Evolutionary conservation across 2,888 invertebrate genomes (phyloP).

Genomic region (Sphaerophoria taeniata): DNA sequence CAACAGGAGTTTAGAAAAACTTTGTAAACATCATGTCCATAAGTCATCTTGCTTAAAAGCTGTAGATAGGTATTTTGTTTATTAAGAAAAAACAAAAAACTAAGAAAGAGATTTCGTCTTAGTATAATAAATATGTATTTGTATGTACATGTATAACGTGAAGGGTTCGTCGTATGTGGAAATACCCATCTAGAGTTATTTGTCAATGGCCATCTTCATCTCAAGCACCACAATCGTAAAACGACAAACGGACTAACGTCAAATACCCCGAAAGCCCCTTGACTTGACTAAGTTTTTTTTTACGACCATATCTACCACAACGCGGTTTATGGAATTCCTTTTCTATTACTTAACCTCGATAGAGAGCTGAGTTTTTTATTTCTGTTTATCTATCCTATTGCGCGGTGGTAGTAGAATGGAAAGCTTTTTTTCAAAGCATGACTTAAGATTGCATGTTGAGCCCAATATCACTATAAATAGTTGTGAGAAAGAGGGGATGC

Average conservation of each 20-base stretch:
- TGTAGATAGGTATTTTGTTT: slow-evolving; percentile 44
- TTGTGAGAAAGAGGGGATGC: slow-evolving; percentile 30
- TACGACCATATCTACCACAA: slow-evolving; percentile 28
- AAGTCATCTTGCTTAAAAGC: slow-evolving; percentile 47
- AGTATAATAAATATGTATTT: too few relatives aligned
- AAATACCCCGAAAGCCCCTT: slow-evolving; percentile 27
- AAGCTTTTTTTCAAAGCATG: slow-evolving; percentile 59
- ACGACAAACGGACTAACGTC: neutral
- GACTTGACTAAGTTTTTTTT: slow-evolving; percentile 14
- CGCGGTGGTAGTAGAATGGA: slow-evolving; percentile 51
- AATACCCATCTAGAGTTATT: slow-evolving; percentile 50
- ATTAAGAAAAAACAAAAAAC: slow-evolving; percentile 33
- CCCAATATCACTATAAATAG: neutral
- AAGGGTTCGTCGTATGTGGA: slow-evolving; percentile 52
- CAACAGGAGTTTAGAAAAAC: slow-evolving; percentile 62
- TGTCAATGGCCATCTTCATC: slow-evolving; percentile 57
- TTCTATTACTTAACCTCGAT: slow-evolving; percentile 74
- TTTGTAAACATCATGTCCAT: slow-evolving; percentile 67
- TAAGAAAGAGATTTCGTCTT: neutral
- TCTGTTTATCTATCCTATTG: slow-evolving; percentile 55
- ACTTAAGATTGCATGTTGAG: slow-evolving; percentile 57
- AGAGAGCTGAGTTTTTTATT: slow-evolving; percentile 50
- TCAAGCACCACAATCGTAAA: slow-evolving; percentile 8
- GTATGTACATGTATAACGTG: slow-evolving; percentile 9
- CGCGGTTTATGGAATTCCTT: slow-evolving; percentile 67